Evolutionary conservation across 2,888 invertebrate genomes (phyloP).

Genomic region (Melinopterus prodromus): DNA sequence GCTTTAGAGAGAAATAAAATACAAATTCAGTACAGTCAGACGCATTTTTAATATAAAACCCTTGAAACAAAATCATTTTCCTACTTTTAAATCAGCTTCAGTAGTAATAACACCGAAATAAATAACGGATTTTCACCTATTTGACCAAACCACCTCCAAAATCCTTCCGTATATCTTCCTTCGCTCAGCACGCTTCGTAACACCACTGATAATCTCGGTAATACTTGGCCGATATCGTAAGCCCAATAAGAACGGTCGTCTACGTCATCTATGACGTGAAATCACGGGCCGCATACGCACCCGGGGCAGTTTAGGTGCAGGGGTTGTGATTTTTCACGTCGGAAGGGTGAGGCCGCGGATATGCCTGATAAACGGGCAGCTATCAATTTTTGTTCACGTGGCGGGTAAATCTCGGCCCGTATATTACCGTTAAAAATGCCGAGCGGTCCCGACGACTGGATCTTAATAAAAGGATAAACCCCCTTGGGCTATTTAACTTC

Average conservation of each 20-base stretch:
- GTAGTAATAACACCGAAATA: neutral
- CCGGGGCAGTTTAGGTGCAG: slow-evolving; percentile 21
- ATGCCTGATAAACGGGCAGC: slow-evolving; percentile 53
- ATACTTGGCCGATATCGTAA: slow-evolving; percentile 44
- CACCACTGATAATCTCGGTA: slow-evolving; percentile 44
- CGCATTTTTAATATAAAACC: too few species aligned
- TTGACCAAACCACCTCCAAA: neutral
- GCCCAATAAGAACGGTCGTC: slow-evolving; percentile 41
- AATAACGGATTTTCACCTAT: neutral
- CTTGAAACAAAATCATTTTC: too few species aligned
- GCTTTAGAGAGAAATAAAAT: too few species aligned
- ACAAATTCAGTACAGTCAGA: too few species aligned
- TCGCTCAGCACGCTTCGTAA: slow-evolving; percentile 10
- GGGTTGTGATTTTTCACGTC: slow-evolving; percentile 52
- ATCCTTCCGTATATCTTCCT: neutral
- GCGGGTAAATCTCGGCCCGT: slow-evolving; percentile 37
- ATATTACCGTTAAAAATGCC: slow-evolving; percentile 40
- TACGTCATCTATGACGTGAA: slow-evolving; percentile 40
- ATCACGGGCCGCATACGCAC: slow-evolving; percentile 25
- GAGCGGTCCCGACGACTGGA: slow-evolving; percentile 29
- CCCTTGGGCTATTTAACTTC: slow-evolving; percentile 37
- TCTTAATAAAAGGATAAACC: slow-evolving; percentile 36
- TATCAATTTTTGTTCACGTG: slow-evolving; percentile 51
- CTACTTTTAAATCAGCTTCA: too few species aligned
- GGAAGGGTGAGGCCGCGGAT: slow-evolving; percentile 52